Conservation (phyloP, 2,113 vertebrate genomes). For the Camelus dromedarius region DNA sequence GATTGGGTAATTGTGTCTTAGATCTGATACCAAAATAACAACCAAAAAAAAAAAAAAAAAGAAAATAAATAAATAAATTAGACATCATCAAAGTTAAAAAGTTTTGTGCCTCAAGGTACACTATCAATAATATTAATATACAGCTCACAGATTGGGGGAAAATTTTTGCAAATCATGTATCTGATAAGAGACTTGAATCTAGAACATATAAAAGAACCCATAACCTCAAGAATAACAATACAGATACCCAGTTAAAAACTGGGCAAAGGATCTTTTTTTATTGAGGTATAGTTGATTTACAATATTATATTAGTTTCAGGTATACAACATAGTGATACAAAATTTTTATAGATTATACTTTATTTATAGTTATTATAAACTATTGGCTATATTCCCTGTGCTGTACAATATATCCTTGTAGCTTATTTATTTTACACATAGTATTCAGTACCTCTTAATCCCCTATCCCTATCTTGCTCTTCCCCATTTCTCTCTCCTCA, state of each 20-base stretch:
- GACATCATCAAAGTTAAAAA: not conserved
- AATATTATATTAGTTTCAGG: not conserved
- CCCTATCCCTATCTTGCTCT: no score
- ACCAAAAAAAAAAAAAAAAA: not conserved
- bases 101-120: not conserved
- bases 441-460: no score
- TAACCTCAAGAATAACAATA: not conserved
- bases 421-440: no score
- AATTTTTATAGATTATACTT: no score
- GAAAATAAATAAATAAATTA: not conserved
- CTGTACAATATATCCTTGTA: no score
- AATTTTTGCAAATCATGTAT: not conserved
- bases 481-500: no score
- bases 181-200: not conserved
- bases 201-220: not conserved
- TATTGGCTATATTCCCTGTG: no score
- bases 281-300: not conserved
- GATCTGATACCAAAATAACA: not conserved
- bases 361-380: no score
- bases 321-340: no score
- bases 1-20: not conserved
- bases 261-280: not conserved
- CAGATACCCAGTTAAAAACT: not conserved
- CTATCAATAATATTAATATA: not conserved
- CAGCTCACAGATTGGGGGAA: not conserved